Base-by-base conservation (phyloP, 2,797 vertebrate genomes). In the Aldrovandia affinis region DNA sequence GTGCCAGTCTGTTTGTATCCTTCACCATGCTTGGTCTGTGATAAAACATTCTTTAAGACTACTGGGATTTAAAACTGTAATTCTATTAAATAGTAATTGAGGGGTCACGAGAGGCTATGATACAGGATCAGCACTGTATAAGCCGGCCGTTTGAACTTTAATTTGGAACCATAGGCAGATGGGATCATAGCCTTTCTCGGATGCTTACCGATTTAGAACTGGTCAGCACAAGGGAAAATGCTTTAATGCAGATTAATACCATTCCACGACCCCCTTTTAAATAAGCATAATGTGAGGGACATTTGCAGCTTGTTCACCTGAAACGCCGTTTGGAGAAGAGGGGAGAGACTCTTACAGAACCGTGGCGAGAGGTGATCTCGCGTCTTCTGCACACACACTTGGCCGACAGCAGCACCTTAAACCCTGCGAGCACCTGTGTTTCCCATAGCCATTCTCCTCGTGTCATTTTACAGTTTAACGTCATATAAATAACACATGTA, bases 31-130 rank as follows among this genome's bases (percentile, higher is more conserved):
- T 87, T 86, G 81, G 87, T 83, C 90, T 88, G 89, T 86, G 89
- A 90, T 88, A 91, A 91, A 89, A 92, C 90, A 92, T 92, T 92
- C 91, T 93, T 88, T 89, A 93, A 93, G 91, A 94, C 91, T 94
- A 90, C 91, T 88, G 89, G 93, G 91, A 94, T 95, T 95, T 94
- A 91, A 95, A 94, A 93, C 92, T 93, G 92, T 94, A 94, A 94
- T 94, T 95, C 92, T 95, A 96, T 96, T 96, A 96, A 94, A 95
- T 91, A 90, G 94, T 94, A 94, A 96, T 95, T 95, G 92, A 93
- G 93, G 94, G 94, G 94, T 96, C 94, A 93, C 87, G 79, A 91
- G 91, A 94, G 92, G 92, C 95, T 91, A 92, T 94, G 94, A 96
- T 95, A 96, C 93, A 92, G 93, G 95, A 96, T 96, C 94, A 96